phyloP scores from a whole-genome alignment of 1,140 invertebrate species.

The Polypedilum vanderplanki region DNA sequence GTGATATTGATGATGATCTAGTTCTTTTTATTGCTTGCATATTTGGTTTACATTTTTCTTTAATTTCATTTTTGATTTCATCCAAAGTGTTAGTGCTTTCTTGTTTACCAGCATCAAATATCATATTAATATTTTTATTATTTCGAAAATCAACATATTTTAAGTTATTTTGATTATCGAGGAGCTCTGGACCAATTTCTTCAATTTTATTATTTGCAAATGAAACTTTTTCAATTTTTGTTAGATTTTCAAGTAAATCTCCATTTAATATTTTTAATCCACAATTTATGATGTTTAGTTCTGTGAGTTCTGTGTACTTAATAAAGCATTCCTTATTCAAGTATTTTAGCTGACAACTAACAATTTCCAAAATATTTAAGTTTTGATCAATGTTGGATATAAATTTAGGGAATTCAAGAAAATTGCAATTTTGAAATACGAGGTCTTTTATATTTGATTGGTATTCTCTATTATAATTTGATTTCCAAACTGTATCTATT shows the following conservation, averaged over 20 bases:
- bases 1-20: neutral
- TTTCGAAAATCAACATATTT: neutral
- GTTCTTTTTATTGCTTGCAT: neutral
- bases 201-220: neutral
- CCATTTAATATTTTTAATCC: neutral
- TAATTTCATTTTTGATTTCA: neutral
- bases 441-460: too few species aligned
- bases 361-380: too few species aligned
- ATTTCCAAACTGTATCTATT: too few species aligned
- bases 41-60: neutral
- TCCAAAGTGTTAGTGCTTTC: neutral
- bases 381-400: too few species aligned
- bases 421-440: too few species aligned
- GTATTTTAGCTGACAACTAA: too few species aligned
- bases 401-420: too few species aligned
- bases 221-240: neutral
- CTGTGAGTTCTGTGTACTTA: too few species aligned
- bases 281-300: too few species aligned
- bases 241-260: neutral
- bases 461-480: too few species aligned
- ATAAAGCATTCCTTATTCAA: too few species aligned
- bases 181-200: neutral
- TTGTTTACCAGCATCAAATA: neutral
- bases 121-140: neutral
- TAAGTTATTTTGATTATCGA: neutral